A percentile compares a stretch with the other conserved stretches of the same genome.
These are phyloP conservation scores for Cephus spinipes DNA, from an alignment of 2,888 invertebrate species.

Conservation along the genomic window DNA sequence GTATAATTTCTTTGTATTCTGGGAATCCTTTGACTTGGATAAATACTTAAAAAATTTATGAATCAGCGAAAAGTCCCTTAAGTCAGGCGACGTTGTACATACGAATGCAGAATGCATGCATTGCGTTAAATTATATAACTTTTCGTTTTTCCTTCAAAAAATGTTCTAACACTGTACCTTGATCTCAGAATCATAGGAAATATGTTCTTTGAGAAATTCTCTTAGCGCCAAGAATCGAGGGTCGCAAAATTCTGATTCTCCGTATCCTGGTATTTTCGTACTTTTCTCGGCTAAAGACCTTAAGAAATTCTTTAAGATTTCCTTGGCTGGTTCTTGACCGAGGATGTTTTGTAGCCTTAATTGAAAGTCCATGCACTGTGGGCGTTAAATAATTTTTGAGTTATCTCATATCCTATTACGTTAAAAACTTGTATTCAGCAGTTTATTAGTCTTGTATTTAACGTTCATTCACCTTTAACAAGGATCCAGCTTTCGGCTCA, in stretches of 20 bases:
- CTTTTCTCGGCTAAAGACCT: constrained; percentile 36
- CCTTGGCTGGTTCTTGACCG: constrained; percentile 46
- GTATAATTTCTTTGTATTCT: not conserved
- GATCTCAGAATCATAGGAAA: constrained; percentile 44
- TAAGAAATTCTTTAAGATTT: constrained; percentile 41
- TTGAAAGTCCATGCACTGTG: constrained; percentile 53
- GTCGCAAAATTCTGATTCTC: constrained; percentile 40
- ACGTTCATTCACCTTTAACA: constrained; percentile 38
- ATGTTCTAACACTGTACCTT: constrained; percentile 33
- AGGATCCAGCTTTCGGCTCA: constrained; percentile 52
- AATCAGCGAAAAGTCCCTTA: not conserved
- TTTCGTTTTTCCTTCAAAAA: not conserved
- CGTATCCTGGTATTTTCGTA: constrained; percentile 44
- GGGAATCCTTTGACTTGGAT: not conserved
- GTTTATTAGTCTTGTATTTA: not conserved
- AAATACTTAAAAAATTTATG: not conserved
- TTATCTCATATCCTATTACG: not conserved
- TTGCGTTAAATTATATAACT: not conserved
- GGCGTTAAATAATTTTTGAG: not conserved
- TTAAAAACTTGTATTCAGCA: not conserved
- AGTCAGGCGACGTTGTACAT: not conserved
- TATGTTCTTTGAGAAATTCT: constrained; percentile 43
- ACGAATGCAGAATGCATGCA: not conserved
- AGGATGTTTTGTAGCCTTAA: constrained; percentile 39
- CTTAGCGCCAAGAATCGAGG: constrained; percentile 45